Evolutionary conservation across 92 coral and sea anemone species (phyloP).

Genomic region (Palythoa heliodiscus): DNA sequence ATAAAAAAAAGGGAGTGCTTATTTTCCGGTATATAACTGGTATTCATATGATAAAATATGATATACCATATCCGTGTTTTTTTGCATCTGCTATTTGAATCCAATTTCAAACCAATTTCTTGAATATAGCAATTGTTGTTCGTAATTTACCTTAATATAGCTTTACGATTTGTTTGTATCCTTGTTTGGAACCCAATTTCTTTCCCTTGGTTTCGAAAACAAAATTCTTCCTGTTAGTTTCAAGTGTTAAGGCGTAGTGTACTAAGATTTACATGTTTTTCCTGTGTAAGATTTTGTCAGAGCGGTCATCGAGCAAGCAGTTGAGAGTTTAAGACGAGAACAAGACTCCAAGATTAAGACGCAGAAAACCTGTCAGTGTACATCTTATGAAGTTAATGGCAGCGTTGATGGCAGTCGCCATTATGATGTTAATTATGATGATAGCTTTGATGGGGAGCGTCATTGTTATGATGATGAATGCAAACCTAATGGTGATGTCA

Average conservation of each 20-base stretch:
- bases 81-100: too few relatives aligned
- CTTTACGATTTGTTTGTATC: too few relatives aligned
- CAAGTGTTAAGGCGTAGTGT: background rate
- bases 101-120: too few relatives aligned
- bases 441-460: background rate
- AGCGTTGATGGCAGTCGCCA: background rate
- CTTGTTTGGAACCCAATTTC: too few relatives aligned
- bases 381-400: background rate
- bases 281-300: constrained; percentile 1
- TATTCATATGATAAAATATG: too few relatives aligned
- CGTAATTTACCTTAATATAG: too few relatives aligned
- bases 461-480: too few relatives aligned
- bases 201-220: too few relatives aligned
- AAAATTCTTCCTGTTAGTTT: background rate
- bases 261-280: constrained; percentile 9
- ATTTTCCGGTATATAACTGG: too few relatives aligned
- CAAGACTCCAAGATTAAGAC: background rate
- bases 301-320: constrained; percentile 4
- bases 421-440: background rate
- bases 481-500: background rate
- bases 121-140: too few relatives aligned
- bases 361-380: background rate
- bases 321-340: background rate
- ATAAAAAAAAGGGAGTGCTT: too few relatives aligned
- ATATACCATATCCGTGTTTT: too few relatives aligned